Base-by-base conservation (phyloP, 2,797 vertebrate genomes). In the Clamator glandarius region DNA sequence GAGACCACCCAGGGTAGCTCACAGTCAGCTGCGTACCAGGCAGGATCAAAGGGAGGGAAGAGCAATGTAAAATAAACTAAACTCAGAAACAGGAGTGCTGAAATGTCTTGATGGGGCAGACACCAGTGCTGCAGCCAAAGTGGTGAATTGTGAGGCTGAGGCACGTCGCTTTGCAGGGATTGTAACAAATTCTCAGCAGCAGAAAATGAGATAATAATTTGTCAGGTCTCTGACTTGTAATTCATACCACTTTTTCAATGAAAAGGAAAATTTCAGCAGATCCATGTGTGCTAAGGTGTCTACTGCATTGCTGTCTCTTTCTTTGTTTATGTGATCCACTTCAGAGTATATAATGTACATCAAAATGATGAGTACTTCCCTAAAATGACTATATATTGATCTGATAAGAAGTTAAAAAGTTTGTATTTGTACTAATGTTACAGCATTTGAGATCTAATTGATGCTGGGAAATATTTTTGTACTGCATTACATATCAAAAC, bases 1-100 rank as follows among this genome's bases (percentile, higher is more conserved):
- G 98, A 98, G 99, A 99, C 99, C 99, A 99, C 99, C 99, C 98
- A 98, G 98, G 97, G 96, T 97, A 97, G 96, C 95, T 96, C 95
- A 88, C 93, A 94, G 93, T 94, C 95, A 96, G 93, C 96, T 95
- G 77, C n/a, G 69, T 96, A 97, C 97, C 94, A 75, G 97, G 96
- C 92, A 96, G 98, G 98, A 99, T 99, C 98, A 99, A 97, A 99
- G 98, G 89, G 95, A 95, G 78, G 95, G 95, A 97, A 98, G 97
- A 97, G 96, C 94, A 97, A 97, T 97, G 97, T 95, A 97, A 97
- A 97, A 94, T 97, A 97, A 98, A 97, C 98, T 97, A 97, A 98
- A 95, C 95, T 96, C 90, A 80, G 87, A 95, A 95, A 84, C 48
- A 20, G 58, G 36, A 83, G 72, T 69, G 17, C 41, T 51, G 82